Percentiles rank a stretch among this genome's conserved stretches.
Evolutionary conservation across 2,797 vertebrate genomes (phyloP).

Genomic region (Eulemur rubriventer): DNA sequence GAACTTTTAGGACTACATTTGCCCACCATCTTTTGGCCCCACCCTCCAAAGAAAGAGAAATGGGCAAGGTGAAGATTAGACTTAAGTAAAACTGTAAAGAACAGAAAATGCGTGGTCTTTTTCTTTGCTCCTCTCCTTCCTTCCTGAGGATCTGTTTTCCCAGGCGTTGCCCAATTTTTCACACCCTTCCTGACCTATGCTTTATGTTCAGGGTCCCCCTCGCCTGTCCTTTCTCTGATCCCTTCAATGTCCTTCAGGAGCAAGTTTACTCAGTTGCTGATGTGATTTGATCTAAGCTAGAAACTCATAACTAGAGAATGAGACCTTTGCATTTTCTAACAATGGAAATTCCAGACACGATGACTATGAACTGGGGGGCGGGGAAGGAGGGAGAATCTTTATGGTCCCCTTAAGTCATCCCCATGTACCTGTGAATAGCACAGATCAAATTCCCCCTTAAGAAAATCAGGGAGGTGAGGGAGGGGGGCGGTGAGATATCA

Average conservation of each 20-base stretch:
- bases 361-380: not conserved
- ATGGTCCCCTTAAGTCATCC: not conserved
- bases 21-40: not conserved
- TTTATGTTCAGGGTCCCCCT: not conserved
- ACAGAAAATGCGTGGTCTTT: not conserved
- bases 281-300: not conserved
- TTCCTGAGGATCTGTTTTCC: not conserved
- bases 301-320: not conserved
- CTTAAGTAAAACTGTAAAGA: not conserved
- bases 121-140: not conserved
- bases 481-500: not conserved
- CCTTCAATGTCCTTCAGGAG: not conserved
- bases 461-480: not conserved
- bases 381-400: not conserved
- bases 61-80: not conserved
- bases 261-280: not conserved
- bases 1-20: not conserved
- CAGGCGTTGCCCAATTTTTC: not conserved
- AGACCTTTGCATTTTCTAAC: not conserved
- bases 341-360: conserved; percentile 19
- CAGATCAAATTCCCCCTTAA: not conserved
- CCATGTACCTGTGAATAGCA: not conserved
- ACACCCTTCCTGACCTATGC: fast-evolving
- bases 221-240: not conserved
- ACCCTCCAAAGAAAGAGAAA: not conserved